phyloP scores from a whole-genome alignment of 2,113 vertebrate species.

The Prunella fulvescens region DNA sequence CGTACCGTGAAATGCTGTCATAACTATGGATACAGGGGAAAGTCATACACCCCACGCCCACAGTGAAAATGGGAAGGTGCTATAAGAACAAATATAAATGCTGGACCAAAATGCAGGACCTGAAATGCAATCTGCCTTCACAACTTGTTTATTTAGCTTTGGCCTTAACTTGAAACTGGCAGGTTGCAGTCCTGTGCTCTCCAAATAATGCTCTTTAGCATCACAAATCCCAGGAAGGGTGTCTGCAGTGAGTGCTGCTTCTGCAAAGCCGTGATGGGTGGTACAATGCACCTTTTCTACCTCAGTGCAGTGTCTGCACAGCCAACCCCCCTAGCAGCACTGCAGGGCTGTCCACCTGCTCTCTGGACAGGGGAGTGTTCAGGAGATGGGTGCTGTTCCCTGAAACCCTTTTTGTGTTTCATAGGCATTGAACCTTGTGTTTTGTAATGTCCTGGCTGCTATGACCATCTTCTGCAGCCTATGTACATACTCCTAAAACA shows the following conservation, averaged over 20 bases:
- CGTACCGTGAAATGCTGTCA: background rate
- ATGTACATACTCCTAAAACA: accelerated
- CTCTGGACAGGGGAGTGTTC: accelerated
- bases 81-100: background rate
- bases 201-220: too few relatives aligned
- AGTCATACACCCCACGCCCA: accelerated
- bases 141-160: background rate
- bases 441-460: background rate
- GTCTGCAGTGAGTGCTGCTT: background rate
- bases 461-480: background rate
- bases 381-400: background rate
- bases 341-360: background rate
- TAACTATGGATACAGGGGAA: accelerated
- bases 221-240: too few relatives aligned
- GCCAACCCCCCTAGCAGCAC: accelerated
- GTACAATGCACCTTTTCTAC: accelerated
- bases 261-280: background rate
- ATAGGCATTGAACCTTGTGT: accelerated
- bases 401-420: accelerated
- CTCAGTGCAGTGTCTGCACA: accelerated
- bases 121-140: background rate
- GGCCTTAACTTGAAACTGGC: background rate
- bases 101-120: background rate
- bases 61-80: background rate
- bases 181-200: background rate